phyloP scores from a whole-genome alignment of 2,797 vertebrate species.

The Channallabes apus region DNA sequence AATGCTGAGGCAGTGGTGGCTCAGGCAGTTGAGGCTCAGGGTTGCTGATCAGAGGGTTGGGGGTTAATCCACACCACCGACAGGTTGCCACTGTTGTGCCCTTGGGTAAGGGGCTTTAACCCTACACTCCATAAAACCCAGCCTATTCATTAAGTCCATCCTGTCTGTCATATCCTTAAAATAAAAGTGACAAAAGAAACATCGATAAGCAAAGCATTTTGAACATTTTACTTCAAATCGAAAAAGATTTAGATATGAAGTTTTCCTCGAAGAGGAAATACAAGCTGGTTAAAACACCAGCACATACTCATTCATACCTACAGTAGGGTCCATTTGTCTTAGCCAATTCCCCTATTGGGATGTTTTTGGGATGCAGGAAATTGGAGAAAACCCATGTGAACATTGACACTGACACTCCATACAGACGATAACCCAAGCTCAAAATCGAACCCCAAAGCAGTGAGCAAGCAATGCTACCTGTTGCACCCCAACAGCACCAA shows the following conservation, averaged over 20 bases:
- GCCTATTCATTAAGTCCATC: no score
- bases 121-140: no score
- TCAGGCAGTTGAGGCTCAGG: no score
- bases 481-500: neutral
- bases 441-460: neutral
- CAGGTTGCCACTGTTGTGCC: no score
- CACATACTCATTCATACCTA: neutral
- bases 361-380: neutral
- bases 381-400: neutral
- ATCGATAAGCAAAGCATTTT: neutral
- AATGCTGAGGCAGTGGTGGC: no score
- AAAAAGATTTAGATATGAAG: neutral
- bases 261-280: neutral
- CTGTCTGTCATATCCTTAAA: no score
- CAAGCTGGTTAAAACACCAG: neutral
- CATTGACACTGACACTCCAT: neutral
- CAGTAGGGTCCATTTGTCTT: neutral
- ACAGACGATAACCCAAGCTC: neutral
- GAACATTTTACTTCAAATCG: neutral
- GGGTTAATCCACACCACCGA: no score
- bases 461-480: neutral
- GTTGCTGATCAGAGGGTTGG: no score
- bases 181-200: no score
- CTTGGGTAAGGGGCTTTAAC: no score
- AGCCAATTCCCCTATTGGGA: neutral